Conservation (phyloP, 2,797 vertebrate species). For the Microchirus variegatus region DNA sequence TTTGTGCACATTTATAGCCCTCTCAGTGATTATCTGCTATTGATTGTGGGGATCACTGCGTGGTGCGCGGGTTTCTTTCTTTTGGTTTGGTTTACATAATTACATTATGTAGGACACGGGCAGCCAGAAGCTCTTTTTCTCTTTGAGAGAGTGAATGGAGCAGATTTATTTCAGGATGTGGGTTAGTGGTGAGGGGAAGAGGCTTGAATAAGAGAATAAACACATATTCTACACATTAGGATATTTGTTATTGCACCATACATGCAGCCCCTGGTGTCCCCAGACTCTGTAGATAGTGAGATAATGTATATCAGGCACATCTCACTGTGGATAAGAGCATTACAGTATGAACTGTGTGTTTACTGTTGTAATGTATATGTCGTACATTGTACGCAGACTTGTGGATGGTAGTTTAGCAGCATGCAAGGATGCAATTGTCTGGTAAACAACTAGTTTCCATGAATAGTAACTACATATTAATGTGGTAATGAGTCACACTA, state of each 20-base stretch:
- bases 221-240: constrained; percentile 74
- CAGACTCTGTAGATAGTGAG: constrained; percentile 36
- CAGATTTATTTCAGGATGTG: constrained; percentile 83
- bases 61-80: constrained; percentile 42
- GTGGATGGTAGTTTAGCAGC: neutral
- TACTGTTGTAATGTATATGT: constrained; percentile 10
- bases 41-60: constrained; percentile 61
- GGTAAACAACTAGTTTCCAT: constrained; percentile 1
- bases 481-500: too few relatives aligned
- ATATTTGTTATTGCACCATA: constrained; percentile 72
- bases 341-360: constrained; percentile 7
- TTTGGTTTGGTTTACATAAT: constrained; percentile 80
- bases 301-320: constrained; percentile 29
- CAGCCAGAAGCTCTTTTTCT: constrained; percentile 81
- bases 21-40: constrained; percentile 51
- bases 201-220: constrained; percentile 78
- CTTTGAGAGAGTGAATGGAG: constrained; percentile 81
- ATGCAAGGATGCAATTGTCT: neutral
- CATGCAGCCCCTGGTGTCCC: constrained; percentile 57
- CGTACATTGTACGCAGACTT: neutral
- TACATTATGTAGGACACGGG: constrained; percentile 83
- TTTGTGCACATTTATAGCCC: constrained; percentile 20
- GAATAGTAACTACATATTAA: too few relatives aligned
- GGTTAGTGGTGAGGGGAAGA: constrained; percentile 82
- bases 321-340: constrained; percentile 3